A percentile compares a stretch with the other conserved stretches of the same genome.
phyloP scores from a whole-genome alignment of 1,140 invertebrate species.

The Drosophila sp. region DNA sequence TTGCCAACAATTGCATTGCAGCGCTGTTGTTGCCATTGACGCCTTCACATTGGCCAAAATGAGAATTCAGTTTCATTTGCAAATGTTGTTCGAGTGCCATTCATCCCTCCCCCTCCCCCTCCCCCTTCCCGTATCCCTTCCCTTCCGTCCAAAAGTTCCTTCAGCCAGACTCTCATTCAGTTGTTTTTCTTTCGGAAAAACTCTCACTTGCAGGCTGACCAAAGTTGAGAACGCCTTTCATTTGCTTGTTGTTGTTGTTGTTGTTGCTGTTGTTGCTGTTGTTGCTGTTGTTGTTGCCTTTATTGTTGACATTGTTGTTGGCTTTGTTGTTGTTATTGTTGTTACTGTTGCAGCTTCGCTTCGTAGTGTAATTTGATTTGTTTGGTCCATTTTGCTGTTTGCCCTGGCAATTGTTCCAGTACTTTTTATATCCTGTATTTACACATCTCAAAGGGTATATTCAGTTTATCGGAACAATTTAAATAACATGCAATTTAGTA shows the following conservation, averaged over 20 bases:
- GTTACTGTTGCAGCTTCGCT: constrained; percentile 14
- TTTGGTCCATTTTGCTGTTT: constrained; percentile 32
- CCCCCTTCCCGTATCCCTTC: neutral
- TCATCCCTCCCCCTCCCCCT: neutral
- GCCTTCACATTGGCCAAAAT: constrained; percentile 34
- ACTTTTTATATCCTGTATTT: neutral
- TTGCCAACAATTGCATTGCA: constrained; percentile 5
- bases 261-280: neutral
- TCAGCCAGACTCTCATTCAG: constrained; percentile 11
- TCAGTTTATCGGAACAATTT: too few species aligned
- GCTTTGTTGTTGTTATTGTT: constrained; percentile 14
- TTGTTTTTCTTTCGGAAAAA: constrained; percentile 38
- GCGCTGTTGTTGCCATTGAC: constrained; percentile 23
- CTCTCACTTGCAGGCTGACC: constrained; percentile 23
- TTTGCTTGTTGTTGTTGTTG: constrained; percentile 13
- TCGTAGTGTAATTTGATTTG: constrained; percentile 49
- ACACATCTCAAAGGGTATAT: too few species aligned
- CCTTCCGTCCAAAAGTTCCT: neutral
- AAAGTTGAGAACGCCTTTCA: constrained; percentile 39
- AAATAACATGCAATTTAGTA: too few species aligned
- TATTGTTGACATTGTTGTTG: neutral
- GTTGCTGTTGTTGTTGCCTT: constrained; percentile 5
- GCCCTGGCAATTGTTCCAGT: constrained; percentile 12
- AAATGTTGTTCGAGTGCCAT: constrained; percentile 28
- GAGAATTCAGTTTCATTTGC: constrained; percentile 55